Percentiles rank a stretch among this genome's conserved stretches.
Evolutionary conservation across 2,888 invertebrate species (phyloP).

Genomic region (Eupithecia insigniata): DNA sequence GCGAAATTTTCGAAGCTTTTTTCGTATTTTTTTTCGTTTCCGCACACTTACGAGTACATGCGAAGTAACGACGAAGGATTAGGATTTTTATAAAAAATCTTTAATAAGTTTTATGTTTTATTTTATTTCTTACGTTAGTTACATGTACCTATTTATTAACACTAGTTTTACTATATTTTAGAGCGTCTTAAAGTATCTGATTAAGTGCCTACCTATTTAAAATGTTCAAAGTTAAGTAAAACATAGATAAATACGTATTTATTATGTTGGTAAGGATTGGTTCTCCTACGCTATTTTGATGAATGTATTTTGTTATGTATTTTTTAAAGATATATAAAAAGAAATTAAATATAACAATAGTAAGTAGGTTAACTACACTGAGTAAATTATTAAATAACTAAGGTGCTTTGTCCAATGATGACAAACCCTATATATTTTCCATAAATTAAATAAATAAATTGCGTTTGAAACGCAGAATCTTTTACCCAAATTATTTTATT

Average conservation of each 20-base stretch:
- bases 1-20: too few relatives aligned
- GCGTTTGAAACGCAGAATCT: not conserved
- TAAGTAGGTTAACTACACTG: not conserved
- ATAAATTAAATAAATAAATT: slow-evolving; percentile 2
- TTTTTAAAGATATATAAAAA: too few relatives aligned
- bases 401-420: not conserved
- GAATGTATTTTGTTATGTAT: not conserved
- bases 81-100: not conserved
- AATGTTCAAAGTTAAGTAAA: not conserved
- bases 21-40: too few relatives aligned
- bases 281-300: not conserved
- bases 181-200: not conserved
- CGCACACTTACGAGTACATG: not conserved
- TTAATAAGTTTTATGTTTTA: not conserved
- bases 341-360: not conserved
- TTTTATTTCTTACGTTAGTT: slow-evolving; percentile 1
- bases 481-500: not conserved
- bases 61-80: not conserved
- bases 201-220: not conserved
- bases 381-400: not conserved
- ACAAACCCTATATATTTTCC: not conserved
- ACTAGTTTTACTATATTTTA: not conserved
- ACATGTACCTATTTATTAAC: not conserved
- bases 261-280: not conserved
- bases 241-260: not conserved